These are phyloP conservation scores for honey bee (Apis mellifera) DNA, from an alignment of 1,140 invertebrate species.

Conservation along the genomic window Amel_HAv3.1 CM009935.2:4594501-4595000, in stretches of 20 bases:
- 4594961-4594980: not conserved
- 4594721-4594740: not conserved
- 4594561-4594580: too few relatives aligned
- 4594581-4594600: too few relatives aligned
- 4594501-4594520: too few relatives aligned
- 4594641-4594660: not conserved
- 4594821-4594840: conserved; percentile 21
- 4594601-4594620: not conserved
- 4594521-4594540: too few relatives aligned
- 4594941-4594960: not conserved
- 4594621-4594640: not conserved
- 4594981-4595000: not conserved
- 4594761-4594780: not conserved
- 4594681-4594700: not conserved
- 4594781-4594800: conserved; percentile 26
- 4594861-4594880: conserved; percentile 35
- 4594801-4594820: not conserved
- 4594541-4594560: too few relatives aligned
- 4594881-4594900: conserved; percentile 42
- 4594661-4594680: conserved; percentile 15
- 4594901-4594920: conserved; percentile 15
- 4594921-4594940: not conserved
- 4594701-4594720: conserved; percentile 22
- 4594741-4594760: conserved; percentile 26
- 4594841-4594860: conserved; percentile 4